Evolutionary conservation across 2,888 invertebrate species (phyloP), one percentile per base, ranked within the genome.

Genomic region (Tipula lateralis): DNA sequence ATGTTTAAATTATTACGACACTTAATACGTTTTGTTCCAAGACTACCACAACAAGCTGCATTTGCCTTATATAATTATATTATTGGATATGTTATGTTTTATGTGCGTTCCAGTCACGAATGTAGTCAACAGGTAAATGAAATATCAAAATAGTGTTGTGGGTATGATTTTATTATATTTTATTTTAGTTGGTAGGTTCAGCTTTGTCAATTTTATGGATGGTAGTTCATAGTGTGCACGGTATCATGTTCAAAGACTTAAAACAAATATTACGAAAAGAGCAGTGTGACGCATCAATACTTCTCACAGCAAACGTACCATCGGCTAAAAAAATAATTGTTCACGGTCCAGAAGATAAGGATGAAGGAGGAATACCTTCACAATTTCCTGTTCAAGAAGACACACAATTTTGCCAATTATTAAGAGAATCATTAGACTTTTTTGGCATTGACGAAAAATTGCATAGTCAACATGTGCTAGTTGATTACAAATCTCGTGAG

Each of bases 11-110:
- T 96, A 86, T 89, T 99, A 16, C 93, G 99, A 0, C 97, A 98
- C 88, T 91, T 99, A 84, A 96, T 99, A 86, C 92, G 98, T 85
- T 97, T 98, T 89, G 96, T 98, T 83, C 97, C 97, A 0, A 94
- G 97, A 83, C 90, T 99, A 85, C 98, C 99, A 0, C 96, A 97
- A 87, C 99, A 99, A 90, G 98, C 99, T 0, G 99, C 99, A 0
- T 99, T 99, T 90, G 97, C 98, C 0, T 91, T 99, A 0, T 99
- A 99, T 90, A 99, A 99, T 91, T 99, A 99, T 88, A 96, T 99
- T 87, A 99, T 99, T 87, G 99, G 99, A 1, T 99, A 98, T 88
- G 97, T 99, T 2, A 99, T 99, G 99, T 99, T 99, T 91, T 99
- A 99, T 88, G 99, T 99, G 1, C 92, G 99, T 84, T 96, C 97